phyloP scores from a whole-genome alignment of 2,797 vertebrate genomes.

The Rhabdomys pumilio region DNA sequence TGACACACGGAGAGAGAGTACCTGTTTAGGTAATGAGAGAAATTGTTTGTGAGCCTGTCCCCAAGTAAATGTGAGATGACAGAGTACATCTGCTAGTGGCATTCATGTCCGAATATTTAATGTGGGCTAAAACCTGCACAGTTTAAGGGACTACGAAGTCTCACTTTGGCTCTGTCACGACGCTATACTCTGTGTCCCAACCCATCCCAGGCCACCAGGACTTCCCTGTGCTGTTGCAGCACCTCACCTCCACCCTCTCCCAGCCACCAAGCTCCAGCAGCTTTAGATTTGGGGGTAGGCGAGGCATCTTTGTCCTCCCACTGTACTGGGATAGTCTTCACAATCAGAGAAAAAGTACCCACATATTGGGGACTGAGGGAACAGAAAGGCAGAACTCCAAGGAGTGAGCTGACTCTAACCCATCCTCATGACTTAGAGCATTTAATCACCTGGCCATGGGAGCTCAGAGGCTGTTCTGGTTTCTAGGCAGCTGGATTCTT shows the following conservation, averaged over 20 bases:
- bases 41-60: neutral
- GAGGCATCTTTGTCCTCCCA: neutral
- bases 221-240: fast-evolving
- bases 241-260: neutral
- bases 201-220: fast-evolving
- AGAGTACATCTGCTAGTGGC: neutral
- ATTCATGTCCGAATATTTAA: neutral
- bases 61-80: neutral
- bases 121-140: neutral
- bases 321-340: neutral
- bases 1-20: neutral
- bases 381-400: neutral
- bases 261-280: neutral
- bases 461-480: neutral
- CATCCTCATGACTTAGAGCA: neutral
- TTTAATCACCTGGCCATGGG: fast-evolving
- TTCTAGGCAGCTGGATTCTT: neutral
- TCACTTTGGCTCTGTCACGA: neutral
- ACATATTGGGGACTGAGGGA: neutral
- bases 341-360: neutral
- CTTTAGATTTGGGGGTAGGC: neutral
- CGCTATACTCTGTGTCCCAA: neutral
- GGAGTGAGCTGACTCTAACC: neutral
- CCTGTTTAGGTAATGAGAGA: neutral
- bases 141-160: neutral